A percentile compares a stretch with the other conserved stretches of the same genome.
Conservation (phyloP, 2,888 invertebrate species). For the Adelognathus sp. region DNA sequence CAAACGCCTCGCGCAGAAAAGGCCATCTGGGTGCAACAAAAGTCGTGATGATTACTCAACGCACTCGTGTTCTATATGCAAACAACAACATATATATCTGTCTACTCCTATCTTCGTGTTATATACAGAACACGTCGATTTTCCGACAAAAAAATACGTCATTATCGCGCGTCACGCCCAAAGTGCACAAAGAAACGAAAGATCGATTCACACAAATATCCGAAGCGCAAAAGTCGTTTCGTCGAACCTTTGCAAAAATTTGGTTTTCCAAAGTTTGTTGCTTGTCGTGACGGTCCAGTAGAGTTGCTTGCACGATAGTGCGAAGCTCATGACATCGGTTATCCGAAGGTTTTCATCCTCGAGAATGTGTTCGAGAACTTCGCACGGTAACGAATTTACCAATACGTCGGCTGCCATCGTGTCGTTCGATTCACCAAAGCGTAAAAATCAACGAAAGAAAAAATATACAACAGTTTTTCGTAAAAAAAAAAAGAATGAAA, state of each 20-base stretch:
- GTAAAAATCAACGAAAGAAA: background rate
- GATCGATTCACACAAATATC: no score
- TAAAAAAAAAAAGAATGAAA: background rate
- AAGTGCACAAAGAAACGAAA: no score
- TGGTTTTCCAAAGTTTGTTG: conserved; percentile 82
- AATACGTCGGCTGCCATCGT: conserved; percentile 70
- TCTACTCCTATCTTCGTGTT: background rate
- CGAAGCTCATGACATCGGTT: conserved; percentile 82
- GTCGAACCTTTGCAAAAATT: conserved; percentile 81
- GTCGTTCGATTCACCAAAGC: background rate
- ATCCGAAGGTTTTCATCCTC: conserved; percentile 68
- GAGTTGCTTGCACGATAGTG: conserved; percentile 83
- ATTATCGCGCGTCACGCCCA: background rate
- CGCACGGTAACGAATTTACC: conserved; percentile 72
- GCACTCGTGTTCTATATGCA: background rate
- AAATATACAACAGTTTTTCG: background rate
- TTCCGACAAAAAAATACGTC: background rate
- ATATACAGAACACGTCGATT: background rate
- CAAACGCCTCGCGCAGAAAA: conserved; percentile 74
- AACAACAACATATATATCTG: background rate
- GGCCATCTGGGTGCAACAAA: conserved; percentile 79
- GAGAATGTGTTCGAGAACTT: conserved; percentile 75
- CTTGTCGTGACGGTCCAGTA: conserved; percentile 81
- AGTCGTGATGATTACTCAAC: background rate
- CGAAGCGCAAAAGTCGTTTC: no score